Percentiles rank a stretch among this genome's conserved stretches.
phyloP scores from a whole-genome alignment of 2,888 invertebrate genomes.

The Drosophila silvestris region DNA sequence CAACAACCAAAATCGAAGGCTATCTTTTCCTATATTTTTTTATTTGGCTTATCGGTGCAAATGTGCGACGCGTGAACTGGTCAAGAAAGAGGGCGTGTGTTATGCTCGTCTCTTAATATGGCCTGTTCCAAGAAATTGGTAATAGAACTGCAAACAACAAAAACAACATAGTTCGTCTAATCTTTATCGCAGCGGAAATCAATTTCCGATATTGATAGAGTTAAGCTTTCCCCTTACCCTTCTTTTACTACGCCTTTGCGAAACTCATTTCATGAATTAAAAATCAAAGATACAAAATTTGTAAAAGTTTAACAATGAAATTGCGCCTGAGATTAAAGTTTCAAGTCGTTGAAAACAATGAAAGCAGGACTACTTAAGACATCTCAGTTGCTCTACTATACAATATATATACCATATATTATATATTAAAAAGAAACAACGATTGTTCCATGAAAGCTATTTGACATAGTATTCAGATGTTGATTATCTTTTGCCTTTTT shows the following conservation, averaged over 20 bases:
- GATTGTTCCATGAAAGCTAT: not conserved
- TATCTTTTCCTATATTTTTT: not conserved
- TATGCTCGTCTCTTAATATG: conserved; percentile 12
- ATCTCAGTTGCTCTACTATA: no score
- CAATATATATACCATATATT: not conserved
- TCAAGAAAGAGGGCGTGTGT: conserved; percentile 73
- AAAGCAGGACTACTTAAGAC: no score
- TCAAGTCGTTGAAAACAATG: not conserved
- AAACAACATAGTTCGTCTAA: not conserved
- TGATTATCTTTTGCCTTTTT: not conserved
- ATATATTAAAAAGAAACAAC: fast-evolving
- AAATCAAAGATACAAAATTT: not conserved
- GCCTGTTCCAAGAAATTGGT: conserved; percentile 42
- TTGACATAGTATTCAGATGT: not conserved
- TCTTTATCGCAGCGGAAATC: conserved; percentile 37
- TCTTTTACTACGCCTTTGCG: not conserved
- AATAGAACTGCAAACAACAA: conserved; percentile 4
- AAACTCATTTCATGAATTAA: not conserved
- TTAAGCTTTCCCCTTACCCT: not conserved
- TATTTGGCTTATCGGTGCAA: conserved; percentile 16
- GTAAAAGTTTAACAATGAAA: not conserved
- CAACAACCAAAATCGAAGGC: conserved; percentile 19
- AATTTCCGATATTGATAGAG: conserved; percentile 35
- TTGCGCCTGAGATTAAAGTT: not conserved
- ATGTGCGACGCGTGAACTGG: conserved; percentile 36